Percentiles rank a stretch among this genome's conserved stretches.
phyloP scores from a whole-genome alignment of 1,140 invertebrate species.

The Papilio glaucus region DNA sequence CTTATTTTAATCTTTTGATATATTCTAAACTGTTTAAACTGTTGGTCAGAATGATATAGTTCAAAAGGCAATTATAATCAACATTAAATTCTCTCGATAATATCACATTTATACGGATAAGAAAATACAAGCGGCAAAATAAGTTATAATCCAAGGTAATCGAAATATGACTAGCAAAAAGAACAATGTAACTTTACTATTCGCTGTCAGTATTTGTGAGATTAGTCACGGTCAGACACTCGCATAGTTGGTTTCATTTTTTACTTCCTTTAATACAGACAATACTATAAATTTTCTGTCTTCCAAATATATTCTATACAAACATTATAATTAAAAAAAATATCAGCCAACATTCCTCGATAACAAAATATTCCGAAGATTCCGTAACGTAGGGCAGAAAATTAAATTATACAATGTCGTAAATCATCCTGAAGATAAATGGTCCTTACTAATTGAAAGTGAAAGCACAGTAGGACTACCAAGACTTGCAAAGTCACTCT shows the following conservation, averaged over 20 bases:
- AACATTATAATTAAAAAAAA: background rate
- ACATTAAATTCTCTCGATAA: no score
- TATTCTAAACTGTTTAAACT: no score
- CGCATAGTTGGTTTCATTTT: conserved; percentile 67
- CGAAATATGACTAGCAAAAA: conserved; percentile 15
- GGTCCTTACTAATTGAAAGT: conserved; percentile 72
- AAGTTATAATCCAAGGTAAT: conserved; percentile 22
- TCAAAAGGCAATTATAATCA: no score
- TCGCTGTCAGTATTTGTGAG: conserved; percentile 56
- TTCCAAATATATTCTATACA: conserved; percentile 4
- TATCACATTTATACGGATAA: no score
- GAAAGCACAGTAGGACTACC: conserved; percentile 67
- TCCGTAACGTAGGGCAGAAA: conserved; percentile 6
- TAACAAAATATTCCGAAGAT: conserved; percentile 3
- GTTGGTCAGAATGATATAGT: no score
- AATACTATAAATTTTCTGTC: conserved; percentile 44
- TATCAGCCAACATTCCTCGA: background rate
- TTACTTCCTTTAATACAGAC: conserved; percentile 70
- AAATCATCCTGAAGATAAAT: conserved; percentile 75
- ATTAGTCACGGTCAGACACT: conserved; percentile 68
- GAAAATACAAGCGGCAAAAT: conserved; percentile 7
- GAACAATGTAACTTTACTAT: conserved; percentile 15
- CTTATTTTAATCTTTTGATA: no score
- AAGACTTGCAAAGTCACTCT: conserved; percentile 69
- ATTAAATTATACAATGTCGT: conserved; percentile 53